Conservation (phyloP, 2,797 vertebrate species). For the Hydrocynus forskahlii region DNA sequence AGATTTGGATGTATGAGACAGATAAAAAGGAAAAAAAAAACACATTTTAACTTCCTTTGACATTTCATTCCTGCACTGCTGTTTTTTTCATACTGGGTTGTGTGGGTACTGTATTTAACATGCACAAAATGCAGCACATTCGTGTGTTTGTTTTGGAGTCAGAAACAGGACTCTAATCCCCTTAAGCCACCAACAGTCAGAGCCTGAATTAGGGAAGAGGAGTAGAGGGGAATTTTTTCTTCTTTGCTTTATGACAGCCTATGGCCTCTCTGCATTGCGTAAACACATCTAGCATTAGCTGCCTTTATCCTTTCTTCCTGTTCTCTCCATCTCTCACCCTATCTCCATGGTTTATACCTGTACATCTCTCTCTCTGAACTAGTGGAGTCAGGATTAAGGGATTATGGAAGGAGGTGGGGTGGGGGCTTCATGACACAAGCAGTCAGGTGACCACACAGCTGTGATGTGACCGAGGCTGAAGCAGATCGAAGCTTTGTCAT, state of each 20-base stretch:
- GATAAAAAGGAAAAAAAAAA: constrained; percentile 21
- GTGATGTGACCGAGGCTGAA: constrained; percentile 12
- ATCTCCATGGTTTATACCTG: not conserved
- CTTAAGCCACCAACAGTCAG: constrained; percentile 11
- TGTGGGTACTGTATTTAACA: not conserved
- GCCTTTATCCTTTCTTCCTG: not conserved
- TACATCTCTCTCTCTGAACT: constrained; percentile 37
- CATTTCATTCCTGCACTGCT: not conserved
- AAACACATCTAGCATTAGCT: constrained; percentile 27
- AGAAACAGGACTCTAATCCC: constrained; percentile 32
- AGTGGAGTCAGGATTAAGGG: constrained; percentile 72
- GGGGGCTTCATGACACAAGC: constrained; percentile 41
- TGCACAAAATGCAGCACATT: constrained; percentile 20
- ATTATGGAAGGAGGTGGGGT: constrained; percentile 63
- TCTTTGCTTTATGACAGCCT: not conserved
- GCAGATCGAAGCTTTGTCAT: not conserved
- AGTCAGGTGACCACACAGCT: constrained; percentile 49
- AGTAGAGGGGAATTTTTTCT: not conserved
- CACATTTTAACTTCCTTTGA: not conserved
- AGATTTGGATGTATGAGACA: not conserved
- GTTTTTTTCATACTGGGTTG: too few relatives aligned
- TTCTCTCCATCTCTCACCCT: not conserved
- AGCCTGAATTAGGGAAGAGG: constrained; percentile 13
- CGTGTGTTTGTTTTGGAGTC: constrained; percentile 27
- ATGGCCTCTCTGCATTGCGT: constrained; percentile 12